Evolutionary conservation across 1,140 invertebrate species (phyloP).

Genomic region (Trachymyrmex septentrionalis): DNA sequence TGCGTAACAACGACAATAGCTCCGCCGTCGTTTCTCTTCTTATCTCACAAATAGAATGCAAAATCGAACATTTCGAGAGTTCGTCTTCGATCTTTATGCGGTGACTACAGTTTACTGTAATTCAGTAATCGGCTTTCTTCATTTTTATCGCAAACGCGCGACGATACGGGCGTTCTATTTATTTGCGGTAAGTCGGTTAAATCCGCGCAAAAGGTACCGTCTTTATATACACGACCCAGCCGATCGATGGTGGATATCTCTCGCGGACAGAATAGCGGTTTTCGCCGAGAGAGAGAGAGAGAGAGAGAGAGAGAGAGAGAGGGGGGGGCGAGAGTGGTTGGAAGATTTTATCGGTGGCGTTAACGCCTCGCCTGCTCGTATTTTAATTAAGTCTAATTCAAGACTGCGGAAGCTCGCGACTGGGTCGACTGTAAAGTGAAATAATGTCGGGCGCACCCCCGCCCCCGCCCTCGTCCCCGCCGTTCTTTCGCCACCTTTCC

Average conservation of each 20-base stretch:
- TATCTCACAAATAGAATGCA: neutral
- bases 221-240: slow-evolving; percentile 40
- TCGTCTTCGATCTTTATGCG: neutral
- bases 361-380: slow-evolving; percentile 70
- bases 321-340: slow-evolving; percentile 11
- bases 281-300: slow-evolving; percentile 20
- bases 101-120: slow-evolving; percentile 5
- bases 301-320: neutral
- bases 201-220: slow-evolving; percentile 50
- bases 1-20: neutral
- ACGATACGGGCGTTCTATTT: slow-evolving; percentile 41
- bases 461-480: too few species aligned
- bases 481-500: slow-evolving; percentile 44
- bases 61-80: neutral
- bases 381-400: slow-evolving; percentile 78
- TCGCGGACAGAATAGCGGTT: slow-evolving; percentile 52
- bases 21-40: neutral
- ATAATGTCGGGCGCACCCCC: slow-evolving; percentile 62
- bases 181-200: slow-evolving; percentile 60
- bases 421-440: slow-evolving; percentile 69
- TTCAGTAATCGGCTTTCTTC: slow-evolving; percentile 39
- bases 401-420: slow-evolving; percentile 63
- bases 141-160: slow-evolving; percentile 30
- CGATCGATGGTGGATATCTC: slow-evolving; percentile 59
- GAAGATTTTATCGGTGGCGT: slow-evolving; percentile 71